Base-by-base conservation (phyloP, 2,113 vertebrate genomes). In the Nothobranchius kuhntae region DNA sequence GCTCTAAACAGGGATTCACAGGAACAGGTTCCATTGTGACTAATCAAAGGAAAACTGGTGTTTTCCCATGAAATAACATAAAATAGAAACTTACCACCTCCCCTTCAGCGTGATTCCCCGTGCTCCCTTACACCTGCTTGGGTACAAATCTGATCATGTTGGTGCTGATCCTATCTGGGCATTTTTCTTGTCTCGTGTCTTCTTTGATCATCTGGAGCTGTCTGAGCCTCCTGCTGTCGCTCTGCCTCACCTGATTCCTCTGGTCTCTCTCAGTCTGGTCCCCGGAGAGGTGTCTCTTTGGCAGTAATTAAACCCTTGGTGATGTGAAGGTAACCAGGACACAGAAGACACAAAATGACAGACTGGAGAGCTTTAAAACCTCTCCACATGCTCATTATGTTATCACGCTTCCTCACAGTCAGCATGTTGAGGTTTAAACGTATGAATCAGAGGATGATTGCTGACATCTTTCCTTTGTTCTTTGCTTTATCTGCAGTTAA, bases 291-390 rank as follows among this genome's bases (percentile, higher is more conserved):
- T 61, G 52, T 67, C 75, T 73, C 69, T 46, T 61, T 50, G 62
- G 80, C 81, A 62, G 81, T 92, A 90, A 92, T 91, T 91, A 88
- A 88, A 80, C 84, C 88, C 89, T 62, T 64, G 80, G 91, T 80
- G 82, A 91, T 71, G 63, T 61, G 65, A 71, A 73, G 77, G 87
- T 89, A 90, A 88, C 87, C 75, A 83, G 65, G 81, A 85, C 52
- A 80, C 87, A 74, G 40, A 24, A 58, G 59, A 44, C 65, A 71
- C 65, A 83, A 75, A 78, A 77, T 71, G 66, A 85, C 72, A 80
- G 65, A 63, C 57, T 73, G 9, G 46, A 61, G 55, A 7, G 17
- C 48, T 13, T 69, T 42, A n/a, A 47, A 44, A 44, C 38, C 24
- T 24, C 56, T 68, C 50, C 8, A 1, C 68, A 48, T 10, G 0